Evolutionary conservation across 2,113 vertebrate species (phyloP).

Genomic region (Bambusicola thoracicus): DNA sequence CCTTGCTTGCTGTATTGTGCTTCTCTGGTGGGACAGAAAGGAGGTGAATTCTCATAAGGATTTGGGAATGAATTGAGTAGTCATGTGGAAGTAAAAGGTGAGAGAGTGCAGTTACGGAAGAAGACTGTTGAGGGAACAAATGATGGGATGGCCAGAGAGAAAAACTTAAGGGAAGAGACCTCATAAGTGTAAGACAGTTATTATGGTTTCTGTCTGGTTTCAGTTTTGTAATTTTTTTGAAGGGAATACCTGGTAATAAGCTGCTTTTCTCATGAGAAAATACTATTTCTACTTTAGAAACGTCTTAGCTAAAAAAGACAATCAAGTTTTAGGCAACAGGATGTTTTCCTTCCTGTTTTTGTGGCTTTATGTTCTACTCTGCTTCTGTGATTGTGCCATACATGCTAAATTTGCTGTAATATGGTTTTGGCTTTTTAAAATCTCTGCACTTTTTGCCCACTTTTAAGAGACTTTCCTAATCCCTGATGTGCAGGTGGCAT

Average conservation of each 20-base stretch:
- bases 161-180: neutral
- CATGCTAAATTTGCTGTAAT: constrained; percentile 43
- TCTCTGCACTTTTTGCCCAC: constrained; percentile 56
- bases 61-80: neutral
- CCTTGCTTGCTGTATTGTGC: neutral
- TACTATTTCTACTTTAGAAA: neutral
- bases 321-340: constrained; percentile 4
- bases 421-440: constrained; percentile 52
- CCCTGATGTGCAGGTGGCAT: constrained; percentile 67
- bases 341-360: constrained; percentile 21
- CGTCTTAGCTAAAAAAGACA: constrained; percentile 20
- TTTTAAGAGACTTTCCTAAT: constrained; percentile 64
- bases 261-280: neutral
- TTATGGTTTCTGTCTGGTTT: neutral
- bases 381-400: constrained; percentile 56
- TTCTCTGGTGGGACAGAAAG: neutral
- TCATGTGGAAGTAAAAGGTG: neutral
- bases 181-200: neutral
- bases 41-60: neutral
- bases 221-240: neutral
- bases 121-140: neutral
- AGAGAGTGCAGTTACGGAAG: neutral
- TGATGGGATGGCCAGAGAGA: neutral
- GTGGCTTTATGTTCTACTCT: constrained; percentile 39
- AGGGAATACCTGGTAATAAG: neutral